Evolutionary conservation across 2,797 vertebrate genomes (phyloP).

Genomic region (Channa striata): DNA sequence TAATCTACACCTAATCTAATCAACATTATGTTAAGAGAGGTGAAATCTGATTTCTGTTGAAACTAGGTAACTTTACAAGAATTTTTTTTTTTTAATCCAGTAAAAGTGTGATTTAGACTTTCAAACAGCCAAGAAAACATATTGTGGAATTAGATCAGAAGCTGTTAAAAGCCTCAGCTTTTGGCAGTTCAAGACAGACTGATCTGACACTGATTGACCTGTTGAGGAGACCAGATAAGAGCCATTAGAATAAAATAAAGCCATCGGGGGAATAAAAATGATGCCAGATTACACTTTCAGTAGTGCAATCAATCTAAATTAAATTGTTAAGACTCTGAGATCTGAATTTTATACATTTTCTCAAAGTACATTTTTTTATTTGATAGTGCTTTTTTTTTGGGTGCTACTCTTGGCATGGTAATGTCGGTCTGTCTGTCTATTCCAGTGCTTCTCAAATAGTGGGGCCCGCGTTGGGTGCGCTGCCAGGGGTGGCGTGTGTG

Average conservation of each 20-base stretch:
- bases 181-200: slow-evolving; percentile 15
- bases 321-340: not conserved
- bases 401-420: too few relatives aligned
- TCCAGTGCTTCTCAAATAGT: too few relatives aligned
- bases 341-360: slow-evolving; percentile 7
- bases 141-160: slow-evolving; percentile 26
- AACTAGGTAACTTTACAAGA: slow-evolving; percentile 30
- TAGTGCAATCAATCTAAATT: slow-evolving; percentile 16
- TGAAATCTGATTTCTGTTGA: slow-evolving; percentile 43
- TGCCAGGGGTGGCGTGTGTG: too few relatives aligned
- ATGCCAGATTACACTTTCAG: slow-evolving; percentile 11
- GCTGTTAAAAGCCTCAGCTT: slow-evolving; percentile 51
- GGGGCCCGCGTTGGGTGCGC: too few relatives aligned
- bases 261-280: slow-evolving; percentile 8
- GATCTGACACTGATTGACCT: slow-evolving; percentile 34
- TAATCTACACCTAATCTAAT: slow-evolving; percentile 46
- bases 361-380: slow-evolving; percentile 12
- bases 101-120: slow-evolving; percentile 47
- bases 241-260: slow-evolving; percentile 56
- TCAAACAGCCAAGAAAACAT: slow-evolving; percentile 33
- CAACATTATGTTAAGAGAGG: slow-evolving; percentile 32
- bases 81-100: slow-evolving; percentile 22
- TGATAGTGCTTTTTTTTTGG: not conserved
- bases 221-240: slow-evolving; percentile 13
- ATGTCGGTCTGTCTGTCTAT: too few relatives aligned